Evolutionary conservation across 2,797 vertebrate species (phyloP).

Genomic region (Allobates femoralis): DNA sequence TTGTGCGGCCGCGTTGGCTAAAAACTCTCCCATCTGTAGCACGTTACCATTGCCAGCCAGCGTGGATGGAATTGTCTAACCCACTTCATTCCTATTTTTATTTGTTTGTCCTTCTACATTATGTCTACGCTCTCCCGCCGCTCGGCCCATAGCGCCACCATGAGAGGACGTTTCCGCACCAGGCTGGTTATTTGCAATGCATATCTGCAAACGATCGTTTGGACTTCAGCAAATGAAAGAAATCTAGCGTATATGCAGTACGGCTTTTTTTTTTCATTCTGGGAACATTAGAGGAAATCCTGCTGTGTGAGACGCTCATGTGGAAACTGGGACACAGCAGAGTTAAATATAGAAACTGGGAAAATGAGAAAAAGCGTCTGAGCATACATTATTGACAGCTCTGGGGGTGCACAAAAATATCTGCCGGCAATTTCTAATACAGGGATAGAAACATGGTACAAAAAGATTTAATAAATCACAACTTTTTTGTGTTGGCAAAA

Average conservation of each 20-base stretch:
- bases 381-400: constrained; percentile 46
- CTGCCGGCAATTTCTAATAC: constrained; percentile 14
- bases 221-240: background rate
- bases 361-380: background rate
- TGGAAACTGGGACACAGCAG: constrained; percentile 35
- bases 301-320: background rate
- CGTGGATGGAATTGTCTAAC: background rate
- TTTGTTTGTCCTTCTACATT: constrained; percentile 6
- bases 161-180: background rate
- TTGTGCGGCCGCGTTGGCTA: constrained; percentile 17
- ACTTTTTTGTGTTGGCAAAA: background rate
- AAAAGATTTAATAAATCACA: background rate
- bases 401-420: constrained; percentile 19
- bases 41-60: constrained; percentile 1
- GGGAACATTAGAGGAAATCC: constrained; percentile 14
- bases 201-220: background rate
- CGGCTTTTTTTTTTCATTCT: constrained; percentile 2
- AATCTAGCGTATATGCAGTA: background rate
- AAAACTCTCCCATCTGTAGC: constrained; percentile 31
- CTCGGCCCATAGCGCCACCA: background rate
- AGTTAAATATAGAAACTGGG: constrained; percentile 34
- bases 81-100: constrained; percentile 24
- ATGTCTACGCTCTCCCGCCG: constrained; percentile 11
- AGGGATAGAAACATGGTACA: background rate
- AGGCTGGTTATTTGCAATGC: background rate